Conservation (phyloP, 2,113 vertebrate genomes). For the Peromyscus maniculatus region DNA sequence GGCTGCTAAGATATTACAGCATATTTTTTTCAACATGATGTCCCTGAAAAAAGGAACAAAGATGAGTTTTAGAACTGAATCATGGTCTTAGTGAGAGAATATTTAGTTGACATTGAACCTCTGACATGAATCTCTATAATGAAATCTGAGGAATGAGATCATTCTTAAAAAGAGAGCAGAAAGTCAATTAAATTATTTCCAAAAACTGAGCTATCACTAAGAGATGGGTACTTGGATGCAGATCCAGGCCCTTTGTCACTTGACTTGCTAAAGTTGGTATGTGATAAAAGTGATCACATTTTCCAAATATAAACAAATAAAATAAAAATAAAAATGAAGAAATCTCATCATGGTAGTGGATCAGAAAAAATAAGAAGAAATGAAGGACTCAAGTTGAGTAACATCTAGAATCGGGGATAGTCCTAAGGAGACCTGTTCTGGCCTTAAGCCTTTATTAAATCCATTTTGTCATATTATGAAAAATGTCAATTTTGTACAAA, state of each 20-base stretch:
- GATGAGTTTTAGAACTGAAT: background rate
- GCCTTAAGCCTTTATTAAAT: background rate
- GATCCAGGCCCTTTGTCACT: background rate
- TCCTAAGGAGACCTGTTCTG: background rate
- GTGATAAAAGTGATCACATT: background rate
- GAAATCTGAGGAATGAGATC: background rate
- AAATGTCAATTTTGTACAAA: background rate
- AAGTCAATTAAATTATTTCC: background rate
- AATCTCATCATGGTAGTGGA: background rate
- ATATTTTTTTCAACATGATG: background rate
- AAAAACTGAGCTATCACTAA: background rate
- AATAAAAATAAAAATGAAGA: background rate
- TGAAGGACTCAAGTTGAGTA: background rate
- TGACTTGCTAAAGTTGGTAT: background rate
- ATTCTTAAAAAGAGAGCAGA: background rate
- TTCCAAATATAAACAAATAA: background rate
- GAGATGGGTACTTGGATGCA: background rate
- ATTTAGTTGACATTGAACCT: background rate
- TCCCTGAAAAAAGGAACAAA: too few species aligned
- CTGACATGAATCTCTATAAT: background rate
- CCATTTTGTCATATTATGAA: background rate
- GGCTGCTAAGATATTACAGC: background rate
- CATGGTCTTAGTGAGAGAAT: background rate
- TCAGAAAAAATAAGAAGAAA: background rate
- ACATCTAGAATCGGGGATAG: background rate